Conservation (phyloP, 2,113 vertebrate genomes). For the Burhinus oedicnemus region DNA sequence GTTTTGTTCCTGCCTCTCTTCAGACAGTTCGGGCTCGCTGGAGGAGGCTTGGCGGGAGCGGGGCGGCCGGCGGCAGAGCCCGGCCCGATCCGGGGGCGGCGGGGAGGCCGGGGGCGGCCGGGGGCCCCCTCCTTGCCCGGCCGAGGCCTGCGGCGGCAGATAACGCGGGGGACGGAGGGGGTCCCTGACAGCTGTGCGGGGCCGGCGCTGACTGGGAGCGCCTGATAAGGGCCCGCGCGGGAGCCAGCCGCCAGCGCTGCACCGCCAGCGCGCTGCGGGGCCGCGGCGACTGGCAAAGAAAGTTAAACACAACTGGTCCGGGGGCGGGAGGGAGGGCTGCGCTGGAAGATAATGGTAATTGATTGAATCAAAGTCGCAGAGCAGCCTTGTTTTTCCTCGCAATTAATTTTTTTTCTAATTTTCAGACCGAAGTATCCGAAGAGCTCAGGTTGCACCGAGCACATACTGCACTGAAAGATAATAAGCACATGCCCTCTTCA, state of each 20-base stretch:
- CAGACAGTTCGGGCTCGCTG: conserved; percentile 75
- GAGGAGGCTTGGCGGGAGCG: conserved; percentile 73
- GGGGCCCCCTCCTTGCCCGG: conserved; percentile 81
- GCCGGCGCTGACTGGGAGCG: conserved; percentile 84
- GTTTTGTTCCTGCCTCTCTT: conserved; percentile 82
- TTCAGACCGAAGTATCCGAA: conserved; percentile 71
- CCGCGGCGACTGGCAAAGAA: conserved; percentile 73
- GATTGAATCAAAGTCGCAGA: conserved; percentile 83
- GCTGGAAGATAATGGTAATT: conserved; percentile 84
- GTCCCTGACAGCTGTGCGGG: conserved; percentile 85
- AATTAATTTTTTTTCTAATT: conserved; percentile 77
- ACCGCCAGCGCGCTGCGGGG: conserved; percentile 80
- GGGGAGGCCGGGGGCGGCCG: conserved; percentile 10
- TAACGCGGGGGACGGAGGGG: conserved; percentile 84
- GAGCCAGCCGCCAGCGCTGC: conserved; percentile 72
- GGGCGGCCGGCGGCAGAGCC: conserved; percentile 21
- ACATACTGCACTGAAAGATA: conserved; percentile 77
- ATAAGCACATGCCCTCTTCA: conserved; percentile 76
- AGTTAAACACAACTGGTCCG: conserved; percentile 80
- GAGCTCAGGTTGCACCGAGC: conserved; percentile 74
- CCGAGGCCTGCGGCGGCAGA: conserved; percentile 87
- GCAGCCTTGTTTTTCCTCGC: conserved; percentile 74
- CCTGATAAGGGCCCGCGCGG: conserved; percentile 90
- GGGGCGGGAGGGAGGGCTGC: conserved; percentile 76
- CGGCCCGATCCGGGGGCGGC: neutral